phyloP scores from a whole-genome alignment of 2,113 vertebrate species.

The Erythrolamprus reginae region DNA sequence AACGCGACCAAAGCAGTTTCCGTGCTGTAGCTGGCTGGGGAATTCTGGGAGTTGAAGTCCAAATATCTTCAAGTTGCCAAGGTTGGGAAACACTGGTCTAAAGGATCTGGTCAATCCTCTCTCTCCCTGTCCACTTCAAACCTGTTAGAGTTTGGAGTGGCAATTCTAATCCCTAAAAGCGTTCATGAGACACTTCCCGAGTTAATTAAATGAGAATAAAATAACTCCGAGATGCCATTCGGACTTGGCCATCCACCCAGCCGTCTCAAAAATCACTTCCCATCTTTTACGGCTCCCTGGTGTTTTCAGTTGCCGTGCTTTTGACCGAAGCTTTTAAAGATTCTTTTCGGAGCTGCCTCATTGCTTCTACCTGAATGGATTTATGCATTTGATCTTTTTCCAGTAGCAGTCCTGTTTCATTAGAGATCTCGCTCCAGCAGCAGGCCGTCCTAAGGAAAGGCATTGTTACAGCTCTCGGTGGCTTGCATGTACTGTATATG shows the following conservation, averaged over 20 bases:
- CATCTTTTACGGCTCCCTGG: neutral
- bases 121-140: neutral
- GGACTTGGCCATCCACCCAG: neutral
- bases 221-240: neutral
- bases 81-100: too few relatives aligned
- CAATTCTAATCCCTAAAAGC: neutral
- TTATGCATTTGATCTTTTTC: conserved; percentile 5
- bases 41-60: too few relatives aligned
- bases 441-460: neutral
- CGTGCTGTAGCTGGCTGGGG: too few relatives aligned
- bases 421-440: neutral
- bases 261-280: neutral
- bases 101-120: neutral
- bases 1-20: too few relatives aligned
- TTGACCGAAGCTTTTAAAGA: neutral
- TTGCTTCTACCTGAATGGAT: neutral
- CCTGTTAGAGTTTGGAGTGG: neutral
- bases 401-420: neutral
- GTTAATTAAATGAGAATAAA: neutral
- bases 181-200: neutral
- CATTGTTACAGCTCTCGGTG: neutral
- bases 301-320: neutral
- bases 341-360: neutral
- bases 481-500: neutral
- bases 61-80: too few relatives aligned